phyloP scores from a whole-genome alignment of 2,797 vertebrate species.

The Sciaenops ocellatus region DNA sequence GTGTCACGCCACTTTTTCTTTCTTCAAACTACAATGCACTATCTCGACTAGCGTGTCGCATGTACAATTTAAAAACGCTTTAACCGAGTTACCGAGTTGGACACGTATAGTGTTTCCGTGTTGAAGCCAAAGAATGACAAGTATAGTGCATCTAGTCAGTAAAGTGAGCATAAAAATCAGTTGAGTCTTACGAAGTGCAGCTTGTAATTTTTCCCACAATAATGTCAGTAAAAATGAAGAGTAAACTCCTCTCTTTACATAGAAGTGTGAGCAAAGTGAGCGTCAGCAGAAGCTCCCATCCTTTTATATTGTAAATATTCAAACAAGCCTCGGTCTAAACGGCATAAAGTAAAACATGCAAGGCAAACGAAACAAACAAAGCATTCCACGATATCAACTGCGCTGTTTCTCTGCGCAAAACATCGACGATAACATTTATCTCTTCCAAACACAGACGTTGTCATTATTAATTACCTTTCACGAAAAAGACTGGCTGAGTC shows the following conservation, averaged over 20 bases:
- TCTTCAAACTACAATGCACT: not conserved
- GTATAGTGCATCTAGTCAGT: too few species aligned
- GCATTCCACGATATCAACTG: not conserved
- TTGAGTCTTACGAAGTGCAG: not conserved
- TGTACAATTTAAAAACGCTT: not conserved
- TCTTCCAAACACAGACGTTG: not conserved
- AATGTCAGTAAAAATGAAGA: not conserved
- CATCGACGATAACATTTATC: not conserved
- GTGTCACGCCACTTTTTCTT: not conserved
- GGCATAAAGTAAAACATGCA: not conserved
- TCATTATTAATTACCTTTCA: constrained; percentile 57
- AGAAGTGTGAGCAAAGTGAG: not conserved
- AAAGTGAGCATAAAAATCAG: not conserved
- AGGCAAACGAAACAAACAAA: not conserved
- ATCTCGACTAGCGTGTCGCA: too few species aligned
- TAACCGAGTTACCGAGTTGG: not conserved
- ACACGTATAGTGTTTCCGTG: too few species aligned
- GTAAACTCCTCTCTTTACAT: not conserved
- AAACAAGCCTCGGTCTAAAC: not conserved
- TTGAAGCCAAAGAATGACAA: not conserved
- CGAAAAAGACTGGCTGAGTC: constrained; percentile 46
- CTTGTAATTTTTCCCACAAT: too few species aligned
- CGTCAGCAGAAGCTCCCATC: not conserved
- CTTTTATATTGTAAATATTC: not conserved
- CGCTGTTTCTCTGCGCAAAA: not conserved